Evolutionary conservation across 2,113 vertebrate species (phyloP).

Genomic region (Isichthys henryi): DNA sequence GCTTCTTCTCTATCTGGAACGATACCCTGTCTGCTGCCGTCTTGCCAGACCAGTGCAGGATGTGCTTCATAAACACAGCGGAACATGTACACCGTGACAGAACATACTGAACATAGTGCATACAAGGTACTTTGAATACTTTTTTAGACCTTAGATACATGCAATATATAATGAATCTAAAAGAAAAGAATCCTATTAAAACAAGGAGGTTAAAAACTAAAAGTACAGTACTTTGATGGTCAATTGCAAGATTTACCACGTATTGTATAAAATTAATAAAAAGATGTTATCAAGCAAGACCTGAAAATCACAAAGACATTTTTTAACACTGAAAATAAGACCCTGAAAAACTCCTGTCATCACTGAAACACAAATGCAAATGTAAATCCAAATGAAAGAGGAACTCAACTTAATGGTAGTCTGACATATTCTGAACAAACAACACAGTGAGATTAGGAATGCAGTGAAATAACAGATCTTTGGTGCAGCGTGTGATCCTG

Average conservation of each 20-base stretch:
- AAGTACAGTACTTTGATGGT: neutral
- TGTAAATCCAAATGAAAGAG: neutral
- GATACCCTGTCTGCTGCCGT: constrained; percentile 22
- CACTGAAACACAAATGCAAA: neutral
- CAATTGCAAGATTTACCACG: neutral
- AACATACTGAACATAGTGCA: neutral
- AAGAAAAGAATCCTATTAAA: neutral
- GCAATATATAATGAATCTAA: neutral
- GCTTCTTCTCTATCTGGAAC: neutral
- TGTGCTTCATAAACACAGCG: neutral
- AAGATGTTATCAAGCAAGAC: neutral
- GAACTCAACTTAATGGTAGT: no score
- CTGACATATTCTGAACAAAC: neutral
- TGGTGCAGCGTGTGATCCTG: neutral
- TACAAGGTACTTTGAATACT: neutral
- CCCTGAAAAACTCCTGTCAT: neutral
- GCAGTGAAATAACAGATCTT: neutral
- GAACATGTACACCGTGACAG: neutral
- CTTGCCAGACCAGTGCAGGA: neutral
- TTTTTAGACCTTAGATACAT: neutral
- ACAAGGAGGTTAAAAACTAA: neutral
- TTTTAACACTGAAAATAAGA: neutral
- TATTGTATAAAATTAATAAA: neutral
- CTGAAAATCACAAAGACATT: neutral
- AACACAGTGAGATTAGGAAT: neutral